Percentiles rank a stretch among this genome's conserved stretches.
Conservation (phyloP, 2,888 invertebrate species). For the Empis stercorea region DNA sequence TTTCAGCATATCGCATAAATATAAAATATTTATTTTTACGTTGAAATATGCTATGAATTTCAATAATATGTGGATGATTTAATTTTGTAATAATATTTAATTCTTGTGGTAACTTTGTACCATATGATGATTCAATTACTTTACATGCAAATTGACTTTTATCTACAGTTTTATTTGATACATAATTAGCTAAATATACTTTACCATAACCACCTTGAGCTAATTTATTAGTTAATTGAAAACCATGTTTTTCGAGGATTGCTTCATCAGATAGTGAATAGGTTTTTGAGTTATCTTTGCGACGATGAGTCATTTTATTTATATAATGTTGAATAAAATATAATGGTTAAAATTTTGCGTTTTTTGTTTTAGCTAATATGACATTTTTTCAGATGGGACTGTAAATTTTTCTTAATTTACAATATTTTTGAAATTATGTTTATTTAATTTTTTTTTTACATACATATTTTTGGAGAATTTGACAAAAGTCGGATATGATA, state of each 20-base stretch:
- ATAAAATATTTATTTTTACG: slow-evolving; percentile 58
- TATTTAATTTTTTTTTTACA: too few species aligned
- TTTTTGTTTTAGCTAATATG: too few species aligned
- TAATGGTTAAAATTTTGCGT: too few species aligned
- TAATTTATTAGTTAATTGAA: slow-evolving; percentile 47
- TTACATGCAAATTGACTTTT: slow-evolving; percentile 52
- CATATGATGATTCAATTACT: slow-evolving; percentile 63
- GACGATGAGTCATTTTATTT: too few species aligned
- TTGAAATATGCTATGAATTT: slow-evolving; percentile 62
- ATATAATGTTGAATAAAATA: too few species aligned
- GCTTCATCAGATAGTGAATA: background rate
- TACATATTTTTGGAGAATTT: too few species aligned
- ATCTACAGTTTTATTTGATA: background rate
- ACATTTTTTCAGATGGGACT: too few species aligned
- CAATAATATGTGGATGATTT: slow-evolving; percentile 67
- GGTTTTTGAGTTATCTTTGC: too few species aligned
- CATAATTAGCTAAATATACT: slow-evolving; percentile 39
- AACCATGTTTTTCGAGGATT: slow-evolving; percentile 45
- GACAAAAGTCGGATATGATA: too few species aligned
- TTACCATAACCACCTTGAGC: slow-evolving; percentile 69
- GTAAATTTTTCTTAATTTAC: too few species aligned
- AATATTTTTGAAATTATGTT: too few species aligned
- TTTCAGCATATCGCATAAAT: slow-evolving; percentile 62
- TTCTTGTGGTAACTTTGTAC: slow-evolving; percentile 66
- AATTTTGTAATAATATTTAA: slow-evolving; percentile 60